Base-by-base conservation (phyloP, 2,888 invertebrate genomes). In the Apotomis turbidana region DNA sequence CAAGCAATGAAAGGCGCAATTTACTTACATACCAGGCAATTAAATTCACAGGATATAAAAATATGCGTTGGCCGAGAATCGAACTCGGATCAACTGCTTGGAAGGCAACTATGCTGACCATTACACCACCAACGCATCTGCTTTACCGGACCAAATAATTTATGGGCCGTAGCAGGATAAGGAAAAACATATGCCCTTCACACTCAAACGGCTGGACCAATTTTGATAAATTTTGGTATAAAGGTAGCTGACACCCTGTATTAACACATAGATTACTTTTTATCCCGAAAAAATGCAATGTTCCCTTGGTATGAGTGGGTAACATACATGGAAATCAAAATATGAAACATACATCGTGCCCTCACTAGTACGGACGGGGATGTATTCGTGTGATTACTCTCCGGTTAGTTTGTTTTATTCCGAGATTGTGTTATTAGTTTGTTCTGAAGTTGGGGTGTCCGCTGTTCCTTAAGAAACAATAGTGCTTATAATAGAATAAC, bases 31-130 rank as follows among this genome's bases (percentile, higher is more conserved):
- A 49, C 49, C 9, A 49, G 49, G 9, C 9, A 49, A 49, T 49
- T 49, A 10, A 49, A 49, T 49, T 10, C 3, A 49, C 49, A 9
- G 5, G 49, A 49, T 9, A 49, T 9, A 10, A 49, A 49, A 9
- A 49, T 49, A 9, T 93, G 93, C 93, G 93, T 90, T 82, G 93
- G 93, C 93, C 93, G 93, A 91, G 93, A 94, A 94, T 94, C 93
- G 93, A 94, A 94, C 93, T 91, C 93, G 93, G 93, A 94, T 94
- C 93, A 94, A 94, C 93, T 93, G 93, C 93, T 94, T 93, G 93
- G 93, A 93, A 93, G 93, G 93, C 93, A 93, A 94, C 93, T 94
- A 94, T 94, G 93, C 93, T 93, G 92, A 94, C 93, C 93, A 94
- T 94, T 93, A 94, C 93, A 93, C 93, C 93, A 94, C 93, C 93